These are phyloP conservation scores for Clepsis dumicolana DNA, from an alignment of 2,888 invertebrate species.

Conservation along the genomic window DNA sequence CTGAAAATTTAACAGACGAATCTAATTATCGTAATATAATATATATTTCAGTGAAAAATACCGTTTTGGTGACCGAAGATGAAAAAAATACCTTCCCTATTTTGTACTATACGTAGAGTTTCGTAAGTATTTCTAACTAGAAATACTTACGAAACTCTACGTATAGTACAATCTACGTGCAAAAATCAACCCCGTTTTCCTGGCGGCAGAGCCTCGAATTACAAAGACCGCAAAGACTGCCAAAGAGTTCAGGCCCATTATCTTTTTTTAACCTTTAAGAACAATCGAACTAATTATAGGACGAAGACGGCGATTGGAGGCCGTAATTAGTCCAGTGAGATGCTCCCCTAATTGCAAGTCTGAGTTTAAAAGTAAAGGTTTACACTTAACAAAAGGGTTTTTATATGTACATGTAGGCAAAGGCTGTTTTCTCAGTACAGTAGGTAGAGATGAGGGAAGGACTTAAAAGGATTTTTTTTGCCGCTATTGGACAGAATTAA, in stretches of 20 bases:
- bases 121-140: too few species aligned
- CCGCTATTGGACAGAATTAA: too few species aligned
- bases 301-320: slow-evolving; percentile 61
- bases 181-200: background rate
- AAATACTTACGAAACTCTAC: background rate
- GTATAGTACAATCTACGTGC: too few species aligned
- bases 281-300: slow-evolving; percentile 48
- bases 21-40: too few species aligned
- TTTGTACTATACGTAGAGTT: too few species aligned
- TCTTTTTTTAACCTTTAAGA: slow-evolving; percentile 14
- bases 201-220: background rate
- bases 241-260: slow-evolving; percentile 7
- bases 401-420: background rate
- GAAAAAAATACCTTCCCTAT: too few species aligned
- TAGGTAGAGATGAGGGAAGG: too few species aligned
- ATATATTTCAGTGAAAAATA: too few species aligned
- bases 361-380: slow-evolving; percentile 2
- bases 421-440: too few species aligned
- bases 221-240: slow-evolving; percentile 14
- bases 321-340: slow-evolving; percentile 69
- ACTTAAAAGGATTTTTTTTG: too few species aligned
- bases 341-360: slow-evolving; percentile 24
- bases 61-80: too few species aligned
- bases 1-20: too few species aligned
- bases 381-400: background rate